A percentile compares a stretch with the other conserved stretches of the same genome.
Evolutionary conservation across 1,140 invertebrate genomes (phyloP).

Genomic region (Drosophila sp.): DNA sequence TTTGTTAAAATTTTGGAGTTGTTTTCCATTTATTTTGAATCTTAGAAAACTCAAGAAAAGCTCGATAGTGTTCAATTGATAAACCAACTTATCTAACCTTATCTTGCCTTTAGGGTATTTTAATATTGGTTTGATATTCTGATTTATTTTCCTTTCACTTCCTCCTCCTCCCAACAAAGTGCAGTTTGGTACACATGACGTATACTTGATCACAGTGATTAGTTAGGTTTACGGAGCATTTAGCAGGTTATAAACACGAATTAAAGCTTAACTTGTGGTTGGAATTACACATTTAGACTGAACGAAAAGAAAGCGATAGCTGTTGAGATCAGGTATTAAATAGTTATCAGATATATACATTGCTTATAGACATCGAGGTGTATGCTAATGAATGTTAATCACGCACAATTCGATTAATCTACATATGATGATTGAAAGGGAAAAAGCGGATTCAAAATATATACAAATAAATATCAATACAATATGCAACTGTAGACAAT

Average conservation of each 20-base stretch:
- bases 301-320: slow-evolving; percentile 12
- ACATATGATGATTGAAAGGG: slow-evolving; percentile 25
- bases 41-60: too few relatives aligned
- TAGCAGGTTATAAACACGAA: slow-evolving; percentile 13
- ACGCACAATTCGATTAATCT: slow-evolving; percentile 28
- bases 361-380: not conserved
- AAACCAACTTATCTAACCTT: too few relatives aligned
- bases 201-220: slow-evolving; percentile 28
- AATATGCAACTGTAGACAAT: slow-evolving; percentile 16
- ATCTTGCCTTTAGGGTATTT: too few relatives aligned
- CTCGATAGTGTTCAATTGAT: too few relatives aligned
- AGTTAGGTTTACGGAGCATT: slow-evolving; percentile 17
- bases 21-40: too few relatives aligned
- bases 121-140: too few relatives aligned
- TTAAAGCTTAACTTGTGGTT: not conserved
- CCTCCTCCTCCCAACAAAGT: too few relatives aligned
- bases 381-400: slow-evolving; percentile 53
- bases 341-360: slow-evolving; percentile 10
- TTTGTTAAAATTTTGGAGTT: too few relatives aligned
- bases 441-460: slow-evolving; percentile 3
- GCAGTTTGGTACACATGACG: slow-evolving; percentile 27
- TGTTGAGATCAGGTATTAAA: not conserved
- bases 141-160: not conserved
- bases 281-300: too few relatives aligned
- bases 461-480: not conserved